phyloP scores from a whole-genome alignment of 1,140 invertebrate species.

The Thalassaphorura encarpata region DNA sequence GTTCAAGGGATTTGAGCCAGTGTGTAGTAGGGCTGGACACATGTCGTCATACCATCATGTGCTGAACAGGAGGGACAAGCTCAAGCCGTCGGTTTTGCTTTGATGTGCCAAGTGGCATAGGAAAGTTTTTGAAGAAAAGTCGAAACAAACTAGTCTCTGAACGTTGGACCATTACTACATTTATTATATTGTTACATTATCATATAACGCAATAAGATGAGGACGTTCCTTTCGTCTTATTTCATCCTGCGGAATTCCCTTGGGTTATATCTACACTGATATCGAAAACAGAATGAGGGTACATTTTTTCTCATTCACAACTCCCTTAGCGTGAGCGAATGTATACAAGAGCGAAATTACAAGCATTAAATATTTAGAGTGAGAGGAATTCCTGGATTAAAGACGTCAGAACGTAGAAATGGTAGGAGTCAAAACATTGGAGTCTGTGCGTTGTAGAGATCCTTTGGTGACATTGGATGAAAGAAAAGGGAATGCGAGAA shows the following conservation, averaged over 20 bases:
- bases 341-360: slow-evolving; percentile 30
- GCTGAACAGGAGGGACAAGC: too few species aligned
- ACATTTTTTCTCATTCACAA: slow-evolving; percentile 29
- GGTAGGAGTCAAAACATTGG: too few species aligned
- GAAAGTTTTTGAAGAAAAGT: too few species aligned
- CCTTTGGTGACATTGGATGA: background rate
- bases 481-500: background rate
- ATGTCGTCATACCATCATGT: too few species aligned
- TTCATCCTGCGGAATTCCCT: slow-evolving; percentile 23
- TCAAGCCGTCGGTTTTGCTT: too few species aligned
- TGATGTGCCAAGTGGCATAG: too few species aligned
- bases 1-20: too few species aligned
- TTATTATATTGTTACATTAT: slow-evolving; percentile 32
- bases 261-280: slow-evolving; percentile 32
- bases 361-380: slow-evolving; percentile 32
- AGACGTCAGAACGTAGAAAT: too few species aligned
- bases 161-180: slow-evolving; percentile 27
- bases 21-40: too few species aligned
- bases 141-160: too few species aligned
- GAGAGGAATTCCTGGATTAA: slow-evolving; percentile 2
- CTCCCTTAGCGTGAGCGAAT: slow-evolving; percentile 23
- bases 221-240: slow-evolving; percentile 29
- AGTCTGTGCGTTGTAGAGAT: background rate
- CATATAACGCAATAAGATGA: slow-evolving; percentile 25
- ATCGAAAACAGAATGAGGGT: slow-evolving; percentile 32